phyloP scores from a whole-genome alignment of 2,797 vertebrate species.

The Setipinna tenuifilis region DNA sequence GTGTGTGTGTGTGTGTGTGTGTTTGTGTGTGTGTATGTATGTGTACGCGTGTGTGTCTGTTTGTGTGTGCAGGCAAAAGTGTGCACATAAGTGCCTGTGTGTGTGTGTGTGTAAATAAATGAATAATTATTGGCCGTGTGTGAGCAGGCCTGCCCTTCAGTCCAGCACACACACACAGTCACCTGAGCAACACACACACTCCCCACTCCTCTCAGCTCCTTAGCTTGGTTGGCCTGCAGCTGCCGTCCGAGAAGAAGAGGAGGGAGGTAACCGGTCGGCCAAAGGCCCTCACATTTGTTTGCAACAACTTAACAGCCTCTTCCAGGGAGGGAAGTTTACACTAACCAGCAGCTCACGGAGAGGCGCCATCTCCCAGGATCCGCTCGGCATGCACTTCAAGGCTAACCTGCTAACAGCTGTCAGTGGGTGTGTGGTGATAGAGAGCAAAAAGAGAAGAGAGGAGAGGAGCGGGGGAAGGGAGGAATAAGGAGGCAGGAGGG shows the following conservation, averaged over 20 bases:
- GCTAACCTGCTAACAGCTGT: slow-evolving; percentile 21
- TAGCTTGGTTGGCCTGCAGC: too few relatives aligned
- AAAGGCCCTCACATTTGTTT: slow-evolving; percentile 38
- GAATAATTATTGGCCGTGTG: too few relatives aligned
- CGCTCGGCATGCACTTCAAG: not conserved
- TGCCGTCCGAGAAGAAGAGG: not conserved
- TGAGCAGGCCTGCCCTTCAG: too few relatives aligned
- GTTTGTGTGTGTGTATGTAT: too few relatives aligned
- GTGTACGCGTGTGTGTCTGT: not conserved
- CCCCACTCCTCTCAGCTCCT: slow-evolving; percentile 3
- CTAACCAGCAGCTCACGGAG: slow-evolving; percentile 30
- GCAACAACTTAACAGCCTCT: slow-evolving; percentile 18
- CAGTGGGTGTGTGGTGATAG: slow-evolving; percentile 25
- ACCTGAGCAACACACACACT: too few relatives aligned
- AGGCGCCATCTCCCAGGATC: slow-evolving; percentile 1
- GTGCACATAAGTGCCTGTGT: not conserved
- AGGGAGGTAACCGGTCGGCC: not conserved
- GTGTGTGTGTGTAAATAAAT: not conserved
- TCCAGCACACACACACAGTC: too few relatives aligned
- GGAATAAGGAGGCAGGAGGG: not conserved
- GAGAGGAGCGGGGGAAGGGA: not conserved
- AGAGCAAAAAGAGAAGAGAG: not conserved
- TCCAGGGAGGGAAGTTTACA: slow-evolving; percentile 44
- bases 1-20: not conserved
- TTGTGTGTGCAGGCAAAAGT: not conserved